Percentiles rank a stretch among this genome's conserved stretches.
These are phyloP conservation scores for Holacanthus passer DNA, from an alignment of 2,113 vertebrate species.

Conservation along the genomic window DNA sequence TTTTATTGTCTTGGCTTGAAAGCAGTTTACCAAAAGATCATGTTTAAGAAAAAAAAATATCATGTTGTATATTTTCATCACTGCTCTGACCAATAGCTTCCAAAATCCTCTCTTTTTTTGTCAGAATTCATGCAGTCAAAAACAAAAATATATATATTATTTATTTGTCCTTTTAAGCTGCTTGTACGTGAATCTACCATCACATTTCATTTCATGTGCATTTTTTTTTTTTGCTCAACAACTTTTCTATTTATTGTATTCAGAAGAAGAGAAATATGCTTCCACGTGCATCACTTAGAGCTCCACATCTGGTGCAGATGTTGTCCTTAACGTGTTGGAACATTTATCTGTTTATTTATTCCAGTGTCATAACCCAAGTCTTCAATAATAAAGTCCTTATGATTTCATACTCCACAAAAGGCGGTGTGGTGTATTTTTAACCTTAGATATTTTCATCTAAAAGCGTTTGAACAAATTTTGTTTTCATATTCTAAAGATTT, in stretches of 20 bases:
- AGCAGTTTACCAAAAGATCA: slow-evolving; percentile 82
- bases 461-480: not conserved
- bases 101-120: slow-evolving; percentile 49
- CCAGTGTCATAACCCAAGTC: slow-evolving; percentile 92
- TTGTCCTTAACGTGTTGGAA: slow-evolving; percentile 87
- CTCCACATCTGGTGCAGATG: slow-evolving; percentile 78
- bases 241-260: slow-evolving; percentile 90
- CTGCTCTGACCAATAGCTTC: slow-evolving; percentile 74
- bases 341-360: slow-evolving; percentile 98
- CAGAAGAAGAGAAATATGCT: slow-evolving; percentile 80
- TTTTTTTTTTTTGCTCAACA: slow-evolving; percentile 74
- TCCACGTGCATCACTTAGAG: slow-evolving; percentile 78
- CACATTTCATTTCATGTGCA: slow-evolving; percentile 76
- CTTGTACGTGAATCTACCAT: slow-evolving; percentile 78
- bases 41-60: slow-evolving; percentile 41
- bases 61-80: slow-evolving; percentile 80
- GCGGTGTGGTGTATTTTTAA: slow-evolving; percentile 41
- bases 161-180: slow-evolving; percentile 86
- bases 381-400: slow-evolving; percentile 96
- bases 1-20: slow-evolving; percentile 72
- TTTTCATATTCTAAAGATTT: not conserved
- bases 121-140: slow-evolving; percentile 76
- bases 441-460: not conserved
- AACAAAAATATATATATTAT: slow-evolving; percentile 84
- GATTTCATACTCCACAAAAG: slow-evolving; percentile 90